Conservation (phyloP, 2,113 vertebrate genomes). For the Tamias sibiricus region DNA sequence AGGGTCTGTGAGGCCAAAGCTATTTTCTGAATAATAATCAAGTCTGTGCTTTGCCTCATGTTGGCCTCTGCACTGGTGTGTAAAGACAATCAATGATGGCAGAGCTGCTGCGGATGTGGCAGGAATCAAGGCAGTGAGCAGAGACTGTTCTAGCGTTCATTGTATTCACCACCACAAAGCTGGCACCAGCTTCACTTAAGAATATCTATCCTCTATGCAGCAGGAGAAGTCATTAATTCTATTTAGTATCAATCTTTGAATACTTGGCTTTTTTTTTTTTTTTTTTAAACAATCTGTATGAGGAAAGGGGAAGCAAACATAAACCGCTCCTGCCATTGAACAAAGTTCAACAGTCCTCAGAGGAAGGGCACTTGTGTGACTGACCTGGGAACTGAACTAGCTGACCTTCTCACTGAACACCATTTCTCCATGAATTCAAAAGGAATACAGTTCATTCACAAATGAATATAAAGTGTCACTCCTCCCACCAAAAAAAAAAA, state of each 20-base stretch:
- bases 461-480: background rate
- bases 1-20: background rate
- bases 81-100: too few relatives aligned
- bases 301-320: background rate
- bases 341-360: rapidly evolving
- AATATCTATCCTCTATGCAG: background rate
- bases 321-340: background rate
- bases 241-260: background rate
- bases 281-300: background rate
- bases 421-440: background rate
- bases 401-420: background rate
- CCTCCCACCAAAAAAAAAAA: too few relatives aligned
- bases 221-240: background rate
- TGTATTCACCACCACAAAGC: background rate
- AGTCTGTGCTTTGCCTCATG: background rate
- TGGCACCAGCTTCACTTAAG: background rate
- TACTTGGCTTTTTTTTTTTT: too few relatives aligned
- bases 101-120: background rate
- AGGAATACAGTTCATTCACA: background rate
- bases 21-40: background rate
- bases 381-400: background rate
- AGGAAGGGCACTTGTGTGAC: background rate
- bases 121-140: background rate
- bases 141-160: background rate
- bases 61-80: background rate